Percentiles rank a stretch among this genome's conserved stretches.
phyloP scores from a whole-genome alignment of 2,888 invertebrate species.

The Tethea ocularis region DNA sequence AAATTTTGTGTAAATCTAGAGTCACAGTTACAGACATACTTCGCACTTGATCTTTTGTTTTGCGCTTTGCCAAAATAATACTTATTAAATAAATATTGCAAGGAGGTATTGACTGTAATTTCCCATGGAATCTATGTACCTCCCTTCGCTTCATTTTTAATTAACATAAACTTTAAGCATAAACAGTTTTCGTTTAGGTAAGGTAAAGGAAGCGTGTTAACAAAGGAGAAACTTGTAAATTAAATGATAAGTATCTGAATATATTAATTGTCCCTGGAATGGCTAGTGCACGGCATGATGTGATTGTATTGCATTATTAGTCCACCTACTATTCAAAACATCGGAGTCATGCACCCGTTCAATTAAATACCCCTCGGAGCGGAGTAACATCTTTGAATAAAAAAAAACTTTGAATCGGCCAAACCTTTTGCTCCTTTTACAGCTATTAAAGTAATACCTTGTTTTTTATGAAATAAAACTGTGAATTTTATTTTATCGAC shows the following conservation, averaged over 20 bases:
- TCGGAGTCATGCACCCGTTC: conserved; percentile 70
- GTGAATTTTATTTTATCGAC: conserved; percentile 71
- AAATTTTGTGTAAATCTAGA: too few relatives aligned
- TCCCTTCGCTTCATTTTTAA: background rate
- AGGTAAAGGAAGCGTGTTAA: too few relatives aligned
- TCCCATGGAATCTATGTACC: background rate
- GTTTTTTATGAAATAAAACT: conserved; percentile 62
- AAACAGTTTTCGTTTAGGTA: background rate
- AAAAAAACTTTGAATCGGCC: conserved; percentile 62
- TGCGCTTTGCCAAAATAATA: background rate
- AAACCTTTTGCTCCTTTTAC: conserved; percentile 61
- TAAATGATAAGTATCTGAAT: conserved; percentile 23
- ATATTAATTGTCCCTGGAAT: conserved; percentile 20
- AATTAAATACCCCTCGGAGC: conserved; percentile 70
- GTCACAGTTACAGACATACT: too few relatives aligned
- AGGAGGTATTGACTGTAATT: background rate
- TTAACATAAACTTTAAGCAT: background rate
- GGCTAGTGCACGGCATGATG: conserved; percentile 12
- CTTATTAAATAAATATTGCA: background rate
- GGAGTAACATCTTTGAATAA: conserved; percentile 61
- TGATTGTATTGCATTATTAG: conserved; percentile 41
- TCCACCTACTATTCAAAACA: conserved; percentile 74
- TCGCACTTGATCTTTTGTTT: background rate
- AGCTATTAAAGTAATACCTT: conserved; percentile 75
- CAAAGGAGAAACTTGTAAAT: background rate